These are phyloP conservation scores for Colletes collaris DNA, from an alignment of 2,888 invertebrate genomes.

Conservation along the genomic window DNA sequence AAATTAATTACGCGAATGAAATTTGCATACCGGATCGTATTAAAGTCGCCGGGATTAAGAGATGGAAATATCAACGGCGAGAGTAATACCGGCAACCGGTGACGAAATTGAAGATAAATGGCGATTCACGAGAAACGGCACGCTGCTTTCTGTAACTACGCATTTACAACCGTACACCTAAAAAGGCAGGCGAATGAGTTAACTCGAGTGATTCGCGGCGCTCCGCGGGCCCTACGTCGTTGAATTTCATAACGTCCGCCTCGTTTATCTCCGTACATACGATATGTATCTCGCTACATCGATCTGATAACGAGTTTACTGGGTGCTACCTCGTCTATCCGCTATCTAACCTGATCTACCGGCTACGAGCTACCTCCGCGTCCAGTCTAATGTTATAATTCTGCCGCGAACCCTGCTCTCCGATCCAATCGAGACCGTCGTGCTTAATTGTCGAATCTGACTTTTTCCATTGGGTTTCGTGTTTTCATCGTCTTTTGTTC, in stretches of 20 bases:
- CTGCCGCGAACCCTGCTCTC: background rate
- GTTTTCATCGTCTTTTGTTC: background rate
- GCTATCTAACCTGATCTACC: conserved; percentile 57
- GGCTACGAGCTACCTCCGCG: conserved; percentile 27
- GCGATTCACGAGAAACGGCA: background rate
- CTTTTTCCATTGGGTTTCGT: background rate
- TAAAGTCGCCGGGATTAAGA: background rate
- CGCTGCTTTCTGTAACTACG: background rate
- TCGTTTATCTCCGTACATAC: conserved; percentile 52
- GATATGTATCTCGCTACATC: conserved; percentile 60
- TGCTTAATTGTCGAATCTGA: background rate
- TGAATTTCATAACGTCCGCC: conserved; percentile 57
- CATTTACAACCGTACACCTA: background rate
- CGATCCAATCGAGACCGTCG: background rate
- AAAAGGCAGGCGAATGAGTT: conserved; percentile 29
- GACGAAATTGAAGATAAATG: conserved; percentile 27
- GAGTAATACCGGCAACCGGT: conserved; percentile 17
- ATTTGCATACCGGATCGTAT: conserved; percentile 17
- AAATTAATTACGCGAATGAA: conserved; percentile 4
- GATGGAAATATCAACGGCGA: background rate
- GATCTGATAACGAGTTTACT: conserved; percentile 62
- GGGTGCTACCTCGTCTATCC: conserved; percentile 59
- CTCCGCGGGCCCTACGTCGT: conserved; percentile 24
- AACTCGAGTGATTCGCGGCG: conserved; percentile 28
- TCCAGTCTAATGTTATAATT: conserved; percentile 52